Percentiles rank a stretch among this genome's conserved stretches.
Evolutionary conservation across 2,888 invertebrate genomes (phyloP).

Genomic region (Exocentrus adspersus): DNA sequence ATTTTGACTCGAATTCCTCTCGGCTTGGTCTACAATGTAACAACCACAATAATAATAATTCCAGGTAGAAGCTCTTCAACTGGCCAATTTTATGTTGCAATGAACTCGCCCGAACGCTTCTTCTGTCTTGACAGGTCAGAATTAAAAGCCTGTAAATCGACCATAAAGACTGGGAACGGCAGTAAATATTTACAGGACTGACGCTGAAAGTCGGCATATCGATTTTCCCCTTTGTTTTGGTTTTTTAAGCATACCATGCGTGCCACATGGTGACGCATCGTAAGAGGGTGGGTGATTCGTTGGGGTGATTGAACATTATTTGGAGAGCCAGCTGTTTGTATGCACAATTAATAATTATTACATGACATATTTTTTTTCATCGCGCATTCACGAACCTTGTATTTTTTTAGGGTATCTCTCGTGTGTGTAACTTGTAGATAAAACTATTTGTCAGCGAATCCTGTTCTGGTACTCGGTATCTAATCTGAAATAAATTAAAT

Average conservation of each 20-base stretch:
- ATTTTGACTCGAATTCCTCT: too few relatives aligned
- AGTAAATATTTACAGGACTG: slow-evolving; percentile 27
- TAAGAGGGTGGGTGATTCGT: slow-evolving; percentile 16
- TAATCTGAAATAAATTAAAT: slow-evolving; percentile 20
- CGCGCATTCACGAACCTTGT: too few relatives aligned
- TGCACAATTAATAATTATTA: background rate
- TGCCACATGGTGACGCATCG: slow-evolving; percentile 18
- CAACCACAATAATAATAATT: too few relatives aligned
- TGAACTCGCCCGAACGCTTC: too few relatives aligned
- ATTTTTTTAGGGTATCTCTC: too few relatives aligned
- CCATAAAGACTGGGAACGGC: slow-evolving; percentile 23
- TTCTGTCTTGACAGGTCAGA: too few relatives aligned
- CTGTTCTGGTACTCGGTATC: slow-evolving; percentile 11
- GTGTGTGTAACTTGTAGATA: too few relatives aligned
- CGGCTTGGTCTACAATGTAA: too few relatives aligned
- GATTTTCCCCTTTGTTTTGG: slow-evolving; percentile 29
- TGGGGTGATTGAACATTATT: slow-evolving; percentile 30
- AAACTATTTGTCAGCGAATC: slow-evolving; percentile 6
- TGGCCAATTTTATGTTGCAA: too few relatives aligned
- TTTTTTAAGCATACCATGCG: slow-evolving; percentile 27
- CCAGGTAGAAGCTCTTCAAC: too few relatives aligned
- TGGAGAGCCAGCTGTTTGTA: slow-evolving; percentile 2
- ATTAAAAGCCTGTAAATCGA: too few relatives aligned
- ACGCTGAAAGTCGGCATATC: slow-evolving; percentile 27
- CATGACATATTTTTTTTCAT: too few relatives aligned